A percentile compares a stretch with the other conserved stretches of the same genome.
phyloP scores from a whole-genome alignment of 2,113 vertebrate genomes.

The Sardina pilchardus region DNA sequence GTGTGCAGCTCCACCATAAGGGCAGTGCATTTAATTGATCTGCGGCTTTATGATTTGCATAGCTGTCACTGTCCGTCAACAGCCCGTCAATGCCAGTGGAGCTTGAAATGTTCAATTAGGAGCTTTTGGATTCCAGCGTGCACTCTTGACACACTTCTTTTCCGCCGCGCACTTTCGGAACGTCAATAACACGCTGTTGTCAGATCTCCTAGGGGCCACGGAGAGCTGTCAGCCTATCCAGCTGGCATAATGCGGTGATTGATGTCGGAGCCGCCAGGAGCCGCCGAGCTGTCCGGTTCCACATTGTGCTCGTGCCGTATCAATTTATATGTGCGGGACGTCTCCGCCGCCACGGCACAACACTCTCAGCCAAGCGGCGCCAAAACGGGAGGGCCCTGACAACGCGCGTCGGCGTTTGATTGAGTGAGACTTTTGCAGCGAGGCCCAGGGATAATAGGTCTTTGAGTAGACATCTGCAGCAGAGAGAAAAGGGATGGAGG shows the following conservation, averaged over 20 bases:
- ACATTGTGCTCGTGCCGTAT: constrained; percentile 43
- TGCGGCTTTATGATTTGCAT: constrained; percentile 62
- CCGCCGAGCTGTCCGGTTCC: constrained; percentile 35
- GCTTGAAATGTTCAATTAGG: constrained; percentile 54
- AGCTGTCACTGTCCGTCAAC: constrained; percentile 61
- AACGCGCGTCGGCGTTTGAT: constrained; percentile 40
- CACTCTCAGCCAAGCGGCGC: constrained; percentile 34
- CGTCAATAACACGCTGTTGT: constrained; percentile 47
- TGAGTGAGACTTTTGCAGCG: constrained; percentile 48
- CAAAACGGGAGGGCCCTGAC: constrained; percentile 29
- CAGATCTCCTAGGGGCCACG: constrained; percentile 50
- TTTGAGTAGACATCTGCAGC: constrained; percentile 49
- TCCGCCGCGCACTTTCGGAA: not conserved
- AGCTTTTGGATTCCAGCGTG: constrained; percentile 43
- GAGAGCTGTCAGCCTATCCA: constrained; percentile 45
- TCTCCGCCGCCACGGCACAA: constrained; percentile 35
- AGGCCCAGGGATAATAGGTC: constrained; percentile 48
- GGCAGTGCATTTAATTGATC: constrained; percentile 15
- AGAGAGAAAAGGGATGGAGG: constrained; percentile 50
- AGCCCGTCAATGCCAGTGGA: constrained; percentile 60
- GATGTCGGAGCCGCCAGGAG: constrained; percentile 42
- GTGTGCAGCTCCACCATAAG: not conserved
- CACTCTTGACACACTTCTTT: constrained; percentile 4
- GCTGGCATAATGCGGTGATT: constrained; percentile 38
- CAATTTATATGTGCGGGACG: constrained; percentile 36